Base-by-base conservation (phyloP, 2,113 vertebrate genomes). In the Mirounga angustirostris region DNA sequence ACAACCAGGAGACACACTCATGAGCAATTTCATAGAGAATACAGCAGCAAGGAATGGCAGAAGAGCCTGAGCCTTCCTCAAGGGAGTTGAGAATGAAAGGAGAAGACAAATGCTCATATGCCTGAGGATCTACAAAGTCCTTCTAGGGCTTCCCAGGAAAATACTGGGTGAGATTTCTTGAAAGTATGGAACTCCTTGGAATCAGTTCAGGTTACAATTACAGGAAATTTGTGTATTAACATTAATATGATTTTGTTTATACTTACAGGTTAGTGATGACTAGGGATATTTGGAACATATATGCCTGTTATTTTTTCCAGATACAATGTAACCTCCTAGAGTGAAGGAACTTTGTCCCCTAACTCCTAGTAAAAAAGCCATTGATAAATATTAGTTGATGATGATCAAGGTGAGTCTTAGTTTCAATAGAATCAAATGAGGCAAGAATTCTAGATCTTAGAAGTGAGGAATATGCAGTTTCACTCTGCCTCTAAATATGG, bases 301-400 rank as follows among this genome's bases (percentile, higher is more conserved):
- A 56, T 9, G 15, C 3, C 28, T 59, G 7, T 43, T 65, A 74
- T 40, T 92, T 94, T 82, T 86, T 63, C 12, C 50, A 92, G 92
- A 82, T 88, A 73, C 28, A 67, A 43, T 87, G 7, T 33, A 87
- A 78, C 7, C 21, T 43, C 10, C 16, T 59, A 80, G 43, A 85
- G 36, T 76, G 1, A 6, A 87, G 4, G 26, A 7, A 46, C 50
- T 21, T 13, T 79, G 30, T 12, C 14, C 24, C 7, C 50, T 7
- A 92, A 86, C 14, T 63, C 24, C 16, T 92, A 78, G 71, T 56
- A 83, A 83, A 69, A 36, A 90, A 28, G 12, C 5, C 5, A 91
- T 22, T 82, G 78, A 88, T 59, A 95, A 95, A 63, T 91, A 69
- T 43, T 65, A n/a, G 6, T 54, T 61, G 67, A 56, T 95, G 46